Percentiles rank a stretch among this genome's conserved stretches.
These are phyloP conservation scores for Drosophila novamexicana DNA, from an alignment of 1,140 invertebrate species.

Conservation along the genomic window DNA sequence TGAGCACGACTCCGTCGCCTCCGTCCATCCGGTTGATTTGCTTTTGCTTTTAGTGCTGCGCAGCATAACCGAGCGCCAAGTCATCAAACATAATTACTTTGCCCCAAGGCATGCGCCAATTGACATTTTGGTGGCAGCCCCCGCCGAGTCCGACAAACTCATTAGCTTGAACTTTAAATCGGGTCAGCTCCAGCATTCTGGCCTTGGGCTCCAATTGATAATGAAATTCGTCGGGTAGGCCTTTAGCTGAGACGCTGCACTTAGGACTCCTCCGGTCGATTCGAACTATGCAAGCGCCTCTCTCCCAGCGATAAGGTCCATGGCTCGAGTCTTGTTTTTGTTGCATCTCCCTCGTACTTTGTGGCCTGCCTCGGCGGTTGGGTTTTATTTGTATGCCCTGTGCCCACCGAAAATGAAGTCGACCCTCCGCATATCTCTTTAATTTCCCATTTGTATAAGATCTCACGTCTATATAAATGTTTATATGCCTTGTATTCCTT, in stretches of 20 bases:
- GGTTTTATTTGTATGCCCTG: background rate
- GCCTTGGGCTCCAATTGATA: conserved; percentile 59
- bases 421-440: too few species aligned
- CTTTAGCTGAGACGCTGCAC: conserved; percentile 22
- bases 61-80: conserved; percentile 38
- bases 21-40: conserved; percentile 25
- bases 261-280: too few species aligned
- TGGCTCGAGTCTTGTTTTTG: background rate
- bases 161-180: conserved; percentile 67
- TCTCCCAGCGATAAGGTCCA: too few species aligned
- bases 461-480: too few species aligned
- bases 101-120: conserved; percentile 71
- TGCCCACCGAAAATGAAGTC: background rate
- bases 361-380: background rate
- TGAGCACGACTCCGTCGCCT: background rate
- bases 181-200: conserved; percentile 10
- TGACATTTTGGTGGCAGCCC: conserved; percentile 60
- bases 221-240: conserved; percentile 56
- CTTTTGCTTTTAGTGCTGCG: conserved; percentile 28
- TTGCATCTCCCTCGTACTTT: background rate
- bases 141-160: conserved; percentile 26
- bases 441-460: too few species aligned
- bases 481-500: too few species aligned
- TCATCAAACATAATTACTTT: conserved; percentile 78
- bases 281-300: too few species aligned